Evolutionary conservation across 2,888 invertebrate species (phyloP).

Genomic region (Phrixothrix hirtus): DNA sequence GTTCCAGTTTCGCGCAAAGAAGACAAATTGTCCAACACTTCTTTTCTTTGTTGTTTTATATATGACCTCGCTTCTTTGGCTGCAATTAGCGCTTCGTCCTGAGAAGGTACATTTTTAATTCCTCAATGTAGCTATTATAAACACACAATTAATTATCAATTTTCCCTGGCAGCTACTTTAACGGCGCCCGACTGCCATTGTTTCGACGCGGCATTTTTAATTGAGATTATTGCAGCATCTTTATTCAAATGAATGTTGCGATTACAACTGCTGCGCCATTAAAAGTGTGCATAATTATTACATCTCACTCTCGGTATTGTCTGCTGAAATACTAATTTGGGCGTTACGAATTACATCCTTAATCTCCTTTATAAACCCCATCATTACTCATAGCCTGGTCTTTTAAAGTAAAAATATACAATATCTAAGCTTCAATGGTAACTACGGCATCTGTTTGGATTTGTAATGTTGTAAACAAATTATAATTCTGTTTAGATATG

Average conservation of each 20-base stretch:
- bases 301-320: slow-evolving; percentile 51
- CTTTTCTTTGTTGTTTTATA: slow-evolving; percentile 48
- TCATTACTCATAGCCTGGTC: slow-evolving; percentile 42
- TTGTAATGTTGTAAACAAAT: slow-evolving; percentile 12
- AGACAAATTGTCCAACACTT: slow-evolving; percentile 47
- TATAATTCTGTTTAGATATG: neutral
- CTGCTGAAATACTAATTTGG: slow-evolving; percentile 54
- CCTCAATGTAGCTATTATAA: slow-evolving; percentile 56
- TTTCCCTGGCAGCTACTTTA: slow-evolving; percentile 39
- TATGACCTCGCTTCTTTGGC: slow-evolving; percentile 44
- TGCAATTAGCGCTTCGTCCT: slow-evolving; percentile 50
- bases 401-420: slow-evolving; percentile 31
- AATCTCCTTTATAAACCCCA: slow-evolving; percentile 51
- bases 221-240: slow-evolving; percentile 58
- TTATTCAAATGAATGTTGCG: slow-evolving; percentile 55
- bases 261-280: slow-evolving; percentile 50
- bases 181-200: slow-evolving; percentile 47
- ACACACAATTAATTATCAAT: slow-evolving; percentile 59
- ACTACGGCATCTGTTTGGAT: slow-evolving; percentile 20
- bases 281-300: slow-evolving; percentile 57
- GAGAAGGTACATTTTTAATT: slow-evolving; percentile 57
- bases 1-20: slow-evolving; percentile 43
- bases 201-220: slow-evolving; percentile 56
- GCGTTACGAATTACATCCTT: slow-evolving; percentile 56
- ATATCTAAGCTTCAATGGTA: slow-evolving; percentile 23